Evolutionary conservation across 2,888 invertebrate species (phyloP).

Genomic region (Octodonta nipae): DNA sequence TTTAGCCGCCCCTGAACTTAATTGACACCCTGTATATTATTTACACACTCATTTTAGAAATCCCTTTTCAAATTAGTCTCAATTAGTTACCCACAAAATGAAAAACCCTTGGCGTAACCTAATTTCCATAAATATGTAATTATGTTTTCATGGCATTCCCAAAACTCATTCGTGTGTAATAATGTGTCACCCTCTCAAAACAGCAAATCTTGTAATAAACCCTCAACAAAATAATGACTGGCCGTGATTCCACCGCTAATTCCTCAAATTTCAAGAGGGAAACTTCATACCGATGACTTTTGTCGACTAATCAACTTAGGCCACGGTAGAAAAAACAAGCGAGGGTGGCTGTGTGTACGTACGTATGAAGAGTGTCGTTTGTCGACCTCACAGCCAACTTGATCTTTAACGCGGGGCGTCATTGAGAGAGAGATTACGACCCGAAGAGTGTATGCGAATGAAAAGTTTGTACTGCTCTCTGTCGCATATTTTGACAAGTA

Average conservation of each 20-base stretch:
- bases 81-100: no score
- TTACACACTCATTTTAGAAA: no score
- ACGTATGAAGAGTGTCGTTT: no score
- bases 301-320: slow-evolving; percentile 19
- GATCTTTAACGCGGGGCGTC: slow-evolving; percentile 7
- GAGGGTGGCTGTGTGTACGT: slow-evolving; percentile 11
- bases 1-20: no score
- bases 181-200: slow-evolving; percentile 12
- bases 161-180: slow-evolving; percentile 7
- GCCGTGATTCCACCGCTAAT: slow-evolving; percentile 22
- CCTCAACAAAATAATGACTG: slow-evolving; percentile 15
- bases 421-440: slow-evolving; percentile 4
- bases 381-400: no score
- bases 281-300: slow-evolving; percentile 16
- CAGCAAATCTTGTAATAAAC: slow-evolving; percentile 13
- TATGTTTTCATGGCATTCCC: slow-evolving; percentile 1
- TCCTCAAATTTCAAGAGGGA: slow-evolving; percentile 17
- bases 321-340: slow-evolving; percentile 15
- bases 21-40: no score
- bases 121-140: no score
- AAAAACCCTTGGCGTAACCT: no score
- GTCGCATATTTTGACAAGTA: slow-evolving; percentile 15
- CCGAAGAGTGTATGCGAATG: no score
- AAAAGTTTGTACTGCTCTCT: slow-evolving; percentile 5
- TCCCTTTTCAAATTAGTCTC: no score